These are phyloP conservation scores for Spea bombifrons DNA, from an alignment of 2,113 vertebrate genomes.

Conservation along the genomic window DNA sequence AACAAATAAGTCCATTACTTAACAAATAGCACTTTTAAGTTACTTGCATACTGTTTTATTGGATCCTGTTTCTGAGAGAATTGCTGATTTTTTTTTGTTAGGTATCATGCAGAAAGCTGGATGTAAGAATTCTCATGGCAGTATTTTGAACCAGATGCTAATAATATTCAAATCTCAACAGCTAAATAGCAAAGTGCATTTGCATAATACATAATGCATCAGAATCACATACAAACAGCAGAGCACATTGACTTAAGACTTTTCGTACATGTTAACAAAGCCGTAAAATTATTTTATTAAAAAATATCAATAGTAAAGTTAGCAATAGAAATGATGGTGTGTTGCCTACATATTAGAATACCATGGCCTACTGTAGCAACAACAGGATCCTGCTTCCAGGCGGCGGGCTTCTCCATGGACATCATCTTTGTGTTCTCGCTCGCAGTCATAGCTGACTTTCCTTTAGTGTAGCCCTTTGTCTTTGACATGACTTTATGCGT, in stretches of 20 bases:
- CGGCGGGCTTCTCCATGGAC: too few species aligned
- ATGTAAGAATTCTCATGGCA: constrained; percentile 41
- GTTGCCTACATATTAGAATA: too few species aligned
- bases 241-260: constrained; percentile 30
- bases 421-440: too few species aligned
- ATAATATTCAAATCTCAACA: constrained; percentile 38
- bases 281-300: not conserved
- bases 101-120: constrained; percentile 28
- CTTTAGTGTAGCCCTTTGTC: too few species aligned
- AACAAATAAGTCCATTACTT: constrained; percentile 43
- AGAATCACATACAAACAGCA: constrained; percentile 31
- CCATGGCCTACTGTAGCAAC: too few species aligned
- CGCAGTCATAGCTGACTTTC: too few species aligned
- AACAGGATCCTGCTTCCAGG: too few species aligned
- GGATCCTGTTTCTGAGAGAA: constrained; percentile 30
- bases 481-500: too few species aligned
- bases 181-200: constrained; percentile 38
- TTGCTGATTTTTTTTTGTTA: constrained; percentile 43
- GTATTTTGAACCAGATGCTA: constrained; percentile 45
- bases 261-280: constrained; percentile 34
- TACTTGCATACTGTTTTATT: constrained; percentile 45
- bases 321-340: too few species aligned
- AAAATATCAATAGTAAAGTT: too few species aligned
- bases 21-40: constrained; percentile 44
- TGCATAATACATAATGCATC: constrained; percentile 49